These are phyloP conservation scores for Netta rufina DNA, from an alignment of 2,797 vertebrate genomes.

Conservation along the genomic window DNA sequence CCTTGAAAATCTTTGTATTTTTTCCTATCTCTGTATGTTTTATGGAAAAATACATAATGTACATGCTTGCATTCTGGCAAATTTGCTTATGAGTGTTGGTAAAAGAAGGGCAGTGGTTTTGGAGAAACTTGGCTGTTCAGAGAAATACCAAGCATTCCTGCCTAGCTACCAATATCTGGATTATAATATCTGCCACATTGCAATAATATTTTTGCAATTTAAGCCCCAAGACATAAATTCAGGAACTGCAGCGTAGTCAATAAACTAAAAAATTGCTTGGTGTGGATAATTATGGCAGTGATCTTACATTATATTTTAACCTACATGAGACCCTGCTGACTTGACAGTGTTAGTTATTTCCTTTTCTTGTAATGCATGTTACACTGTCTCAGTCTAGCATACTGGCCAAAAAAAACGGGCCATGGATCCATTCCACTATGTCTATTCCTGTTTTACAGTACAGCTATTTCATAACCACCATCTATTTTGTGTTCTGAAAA, in stretches of 20 bases:
- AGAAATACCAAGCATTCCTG: neutral
- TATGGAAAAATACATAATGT: neutral
- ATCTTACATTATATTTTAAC: conserved; percentile 46
- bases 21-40: neutral
- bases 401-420: neutral
- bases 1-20: neutral
- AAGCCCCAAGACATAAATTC: conserved; percentile 22
- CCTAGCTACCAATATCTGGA: neutral
- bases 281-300: conserved; percentile 52
- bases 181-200: neutral
- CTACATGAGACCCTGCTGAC: conserved; percentile 54
- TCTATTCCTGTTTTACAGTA: neutral
- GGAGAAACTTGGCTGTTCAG: neutral
- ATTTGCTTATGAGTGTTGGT: neutral
- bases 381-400: neutral
- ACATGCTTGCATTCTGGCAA: neutral
- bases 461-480: neutral
- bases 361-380: conserved; percentile 22
- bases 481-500: neutral
- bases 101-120: neutral
- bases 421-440: neutral
- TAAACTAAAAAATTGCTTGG: conserved; percentile 60
- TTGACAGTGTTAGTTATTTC: conserved; percentile 44
- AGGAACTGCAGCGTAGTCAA: conserved; percentile 37
- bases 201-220: conserved; percentile 54